Base-by-base conservation (phyloP, 2,113 vertebrate genomes). In the Ophthalmolycus amberensis region DNA sequence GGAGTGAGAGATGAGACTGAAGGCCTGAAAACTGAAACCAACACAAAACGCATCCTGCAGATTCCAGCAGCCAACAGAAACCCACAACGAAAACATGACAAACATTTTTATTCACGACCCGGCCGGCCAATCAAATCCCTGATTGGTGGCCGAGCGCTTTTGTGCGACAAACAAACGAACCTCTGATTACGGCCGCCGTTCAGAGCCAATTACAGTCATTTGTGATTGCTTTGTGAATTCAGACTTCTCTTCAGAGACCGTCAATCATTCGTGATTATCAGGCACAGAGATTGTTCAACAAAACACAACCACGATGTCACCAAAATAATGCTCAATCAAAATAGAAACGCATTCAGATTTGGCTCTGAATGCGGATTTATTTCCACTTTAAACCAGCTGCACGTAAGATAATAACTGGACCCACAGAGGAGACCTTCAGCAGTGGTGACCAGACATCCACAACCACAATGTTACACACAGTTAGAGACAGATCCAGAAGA, bases 21-120 rank as follows among this genome's bases (percentile, higher is more conserved):
- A 80, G 50, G 72, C 73, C 83, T 86, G 90, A 74, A 84, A 90
- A 83, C 72, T 70, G 88, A 91, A 81, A 92, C 88, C 84, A 40
- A 83, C 71, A 84, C 85, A 84, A 84, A 84, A 81, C 82, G 62
- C 83, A 58, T 89, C 82, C 77, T 69, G 68, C 72, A 65, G 74
- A 92, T 89, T 88, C 88, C 87, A 77, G 58, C 78, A 69, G 58
- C 80, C 50, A 9, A 86, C 69, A 65, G 22, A 46, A 52, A 80
- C 54, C 38, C 3, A 67, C 62, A 0, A 37, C 6, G 11, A 46
- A 10, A 85, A 88, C 81, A 90, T 32, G 60, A 68, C 83, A 91
- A 80, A 85, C 73, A 91, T 89, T 92, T 88, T 85, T 79, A 91
- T 90, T 77, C 34, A 58, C 4, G 73, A 46, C 29, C 0, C 25